phyloP scores from a whole-genome alignment of 2,888 invertebrate genomes.

The Lycaena phlaeas region DNA sequence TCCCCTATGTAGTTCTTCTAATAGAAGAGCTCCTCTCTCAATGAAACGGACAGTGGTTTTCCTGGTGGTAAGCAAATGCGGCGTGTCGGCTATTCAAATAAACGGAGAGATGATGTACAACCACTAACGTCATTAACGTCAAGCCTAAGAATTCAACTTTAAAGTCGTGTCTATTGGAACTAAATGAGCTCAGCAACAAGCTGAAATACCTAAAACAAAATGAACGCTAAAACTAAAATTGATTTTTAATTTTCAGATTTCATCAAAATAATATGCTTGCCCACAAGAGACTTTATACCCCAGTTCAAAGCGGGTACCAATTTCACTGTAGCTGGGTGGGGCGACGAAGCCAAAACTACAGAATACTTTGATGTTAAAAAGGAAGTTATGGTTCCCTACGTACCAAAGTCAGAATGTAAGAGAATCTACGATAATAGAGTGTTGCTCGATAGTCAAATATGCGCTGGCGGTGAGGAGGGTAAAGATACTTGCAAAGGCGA shows the following conservation, averaged over 20 bases:
- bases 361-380: conserved; percentile 26
- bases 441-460: conserved; percentile 18
- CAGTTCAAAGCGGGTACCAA: conserved; percentile 17
- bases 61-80: too few species aligned
- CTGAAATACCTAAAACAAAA: too few species aligned
- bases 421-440: neutral
- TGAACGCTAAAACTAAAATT: too few species aligned
- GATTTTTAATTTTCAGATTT: conserved; percentile 30
- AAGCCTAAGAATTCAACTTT: too few species aligned
- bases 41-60: too few species aligned
- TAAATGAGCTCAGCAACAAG: too few species aligned
- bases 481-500: conserved; percentile 71
- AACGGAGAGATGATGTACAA: too few species aligned
- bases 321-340: conserved; percentile 55
- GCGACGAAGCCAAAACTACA: conserved; percentile 22
- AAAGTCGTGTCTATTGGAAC: too few species aligned
- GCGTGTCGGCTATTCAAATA: too few species aligned
- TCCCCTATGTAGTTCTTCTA: too few species aligned
- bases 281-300: conserved; percentile 21
- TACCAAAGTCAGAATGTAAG: conserved; percentile 16
- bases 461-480: conserved; percentile 17
- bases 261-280: conserved; percentile 34
- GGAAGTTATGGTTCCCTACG: conserved; percentile 21
- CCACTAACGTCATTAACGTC: too few species aligned
- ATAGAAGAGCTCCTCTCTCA: too few species aligned